Base-by-base conservation (phyloP, 2,888 invertebrate species). In the Drosophila putrida region DNA sequence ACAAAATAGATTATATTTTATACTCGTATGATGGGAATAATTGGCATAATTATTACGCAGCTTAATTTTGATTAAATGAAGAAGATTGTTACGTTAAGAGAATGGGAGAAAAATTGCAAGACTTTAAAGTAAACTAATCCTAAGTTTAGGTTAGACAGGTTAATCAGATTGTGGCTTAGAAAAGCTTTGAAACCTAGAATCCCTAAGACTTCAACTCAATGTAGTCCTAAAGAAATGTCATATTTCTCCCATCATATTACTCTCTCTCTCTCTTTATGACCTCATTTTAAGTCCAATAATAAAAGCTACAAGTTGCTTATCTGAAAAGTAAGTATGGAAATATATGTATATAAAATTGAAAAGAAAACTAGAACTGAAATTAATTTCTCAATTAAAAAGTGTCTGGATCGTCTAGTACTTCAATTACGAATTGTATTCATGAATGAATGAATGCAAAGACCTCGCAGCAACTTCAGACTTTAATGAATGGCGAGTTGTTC, bases 321-420 rank as follows among this genome's bases (percentile, higher is more conserved):
- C 27, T 28, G 6, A n/a, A 25, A 36, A 27, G 25, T 36, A 3
- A 6, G n/a, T 5, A 36, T 35, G 43, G 4, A n/a, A 27, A 6
- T 10, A 27, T 6, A 6, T 10, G n/a, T 6, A 28, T 15, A 15
- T 20, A 8, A 39, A 27, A 11, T 11, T 2, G 9, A 38, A 38
- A n/a, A n/a, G 39, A 25, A 46, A 51, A 33, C 13, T 33, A 36
- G 10, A 65, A 50, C 54, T 74, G 35, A 57, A 72, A 76, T 76
- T 80, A 85, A 73, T 71, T 71, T 63, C 67, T 74, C 82, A 88
- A 82, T 88, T 82, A 71, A 80, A 85, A 88, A 69, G 71, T 71
- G 82, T 84, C 75, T 51, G 71, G 28, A 39, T 33, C 62, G 88
- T 82, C 82, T 88, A 80, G 80, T 69, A 58, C 83, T 70, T 82